These are phyloP conservation scores for Neogobius melanostomus DNA, from an alignment of 2,113 vertebrate species.

Conservation along the genomic window DNA sequence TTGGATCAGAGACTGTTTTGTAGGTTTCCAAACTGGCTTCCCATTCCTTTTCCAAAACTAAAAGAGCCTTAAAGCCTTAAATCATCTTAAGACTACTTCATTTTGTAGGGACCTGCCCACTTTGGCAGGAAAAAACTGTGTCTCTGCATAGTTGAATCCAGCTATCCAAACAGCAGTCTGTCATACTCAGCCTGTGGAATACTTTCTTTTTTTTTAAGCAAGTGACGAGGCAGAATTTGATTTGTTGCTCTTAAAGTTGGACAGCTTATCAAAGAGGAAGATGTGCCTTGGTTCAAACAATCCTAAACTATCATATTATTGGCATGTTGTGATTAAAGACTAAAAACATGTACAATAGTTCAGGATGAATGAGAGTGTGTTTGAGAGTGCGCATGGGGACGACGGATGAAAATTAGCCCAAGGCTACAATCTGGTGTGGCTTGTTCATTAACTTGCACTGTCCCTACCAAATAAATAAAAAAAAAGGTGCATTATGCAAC, in stretches of 20 bases:
- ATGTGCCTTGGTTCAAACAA: neutral
- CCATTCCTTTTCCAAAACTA: conserved; percentile 20
- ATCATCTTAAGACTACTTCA: conserved; percentile 19
- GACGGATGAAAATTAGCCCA: too few relatives aligned
- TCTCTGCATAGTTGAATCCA: conserved; percentile 7
- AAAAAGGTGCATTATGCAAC: too few relatives aligned
- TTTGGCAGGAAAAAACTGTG: conserved; percentile 20
- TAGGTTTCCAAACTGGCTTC: conserved; percentile 30
- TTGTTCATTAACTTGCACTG: too few relatives aligned
- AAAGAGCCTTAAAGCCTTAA: conserved; percentile 32
- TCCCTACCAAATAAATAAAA: too few relatives aligned
- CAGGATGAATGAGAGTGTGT: too few relatives aligned
- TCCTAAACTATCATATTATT: too few relatives aligned
- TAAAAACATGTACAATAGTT: too few relatives aligned
- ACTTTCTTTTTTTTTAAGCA: neutral
- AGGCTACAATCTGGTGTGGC: too few relatives aligned
- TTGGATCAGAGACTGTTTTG: conserved; percentile 20
- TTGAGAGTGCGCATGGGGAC: too few relatives aligned
- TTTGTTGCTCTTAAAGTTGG: neutral
- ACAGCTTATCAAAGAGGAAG: neutral
- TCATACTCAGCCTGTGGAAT: conserved; percentile 5
- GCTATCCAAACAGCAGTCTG: conserved; percentile 3
- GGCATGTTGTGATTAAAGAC: too few relatives aligned
- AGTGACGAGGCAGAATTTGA: neutral
- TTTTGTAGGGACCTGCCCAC: conserved; percentile 12